A percentile compares a stretch with the other conserved stretches of the same genome.
Conservation (phyloP, 2,888 invertebrate species). For the Pharmacophagus antenor region DNA sequence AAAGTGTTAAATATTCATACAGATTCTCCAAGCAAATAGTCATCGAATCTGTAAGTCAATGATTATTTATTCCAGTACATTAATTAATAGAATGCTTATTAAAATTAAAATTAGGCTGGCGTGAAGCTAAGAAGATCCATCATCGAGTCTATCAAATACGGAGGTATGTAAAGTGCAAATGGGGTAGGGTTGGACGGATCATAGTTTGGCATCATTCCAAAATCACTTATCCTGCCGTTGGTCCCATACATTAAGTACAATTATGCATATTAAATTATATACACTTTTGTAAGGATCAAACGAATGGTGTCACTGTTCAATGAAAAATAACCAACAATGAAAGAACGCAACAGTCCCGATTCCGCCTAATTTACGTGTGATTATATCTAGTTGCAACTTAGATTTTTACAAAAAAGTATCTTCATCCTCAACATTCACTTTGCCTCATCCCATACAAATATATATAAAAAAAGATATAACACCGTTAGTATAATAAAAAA, state of each 20-base stretch:
- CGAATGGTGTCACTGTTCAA: not conserved
- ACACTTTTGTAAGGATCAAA: not conserved
- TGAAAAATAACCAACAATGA: too few relatives aligned
- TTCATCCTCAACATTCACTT: too few relatives aligned
- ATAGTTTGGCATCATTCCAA: slow-evolving; percentile 76
- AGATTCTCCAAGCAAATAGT: too few relatives aligned
- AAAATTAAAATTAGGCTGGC: slow-evolving; percentile 77
- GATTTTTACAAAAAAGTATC: too few relatives aligned
- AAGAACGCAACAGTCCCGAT: too few relatives aligned
- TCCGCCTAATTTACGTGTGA: too few relatives aligned
- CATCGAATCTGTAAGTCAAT: slow-evolving; percentile 33
- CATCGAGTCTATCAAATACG: slow-evolving; percentile 77
- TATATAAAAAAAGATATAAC: too few relatives aligned
- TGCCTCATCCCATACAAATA: too few relatives aligned
- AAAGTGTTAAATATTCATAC: too few relatives aligned
- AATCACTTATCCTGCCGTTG: slow-evolving; percentile 73
- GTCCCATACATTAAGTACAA: slow-evolving; percentile 56
- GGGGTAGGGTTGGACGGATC: slow-evolving; percentile 68
- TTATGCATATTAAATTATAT: slow-evolving; percentile 33
- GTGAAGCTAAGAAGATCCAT: slow-evolving; percentile 79
- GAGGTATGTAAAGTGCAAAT: slow-evolving; percentile 79
- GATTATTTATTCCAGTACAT: slow-evolving; percentile 65
- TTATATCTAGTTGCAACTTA: too few relatives aligned
- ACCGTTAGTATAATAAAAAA: too few relatives aligned
- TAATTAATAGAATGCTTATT: slow-evolving; percentile 78